A percentile compares a stretch with the other conserved stretches of the same genome.
phyloP scores from a whole-genome alignment of 2,113 vertebrate genomes.

The Erpornis zantholeuca region DNA sequence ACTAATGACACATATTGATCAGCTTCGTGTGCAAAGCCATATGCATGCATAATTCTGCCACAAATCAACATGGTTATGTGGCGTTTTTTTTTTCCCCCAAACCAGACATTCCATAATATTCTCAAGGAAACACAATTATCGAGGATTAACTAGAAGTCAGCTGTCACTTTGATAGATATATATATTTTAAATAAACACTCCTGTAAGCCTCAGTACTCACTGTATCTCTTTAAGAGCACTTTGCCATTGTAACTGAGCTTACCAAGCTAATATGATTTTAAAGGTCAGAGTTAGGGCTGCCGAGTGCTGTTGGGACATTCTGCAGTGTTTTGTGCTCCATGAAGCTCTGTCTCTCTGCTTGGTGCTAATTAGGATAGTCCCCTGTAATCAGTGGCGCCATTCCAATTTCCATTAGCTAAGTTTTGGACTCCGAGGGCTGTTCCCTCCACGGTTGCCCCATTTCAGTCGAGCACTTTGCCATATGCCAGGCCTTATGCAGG shows the following conservation, averaged over 20 bases:
- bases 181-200: neutral
- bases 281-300: conserved; percentile 10
- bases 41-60: conserved; percentile 5
- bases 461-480: neutral
- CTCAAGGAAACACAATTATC: conserved; percentile 7
- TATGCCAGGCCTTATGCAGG: neutral
- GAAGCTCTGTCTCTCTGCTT: neutral
- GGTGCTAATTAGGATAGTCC: conserved; percentile 16
- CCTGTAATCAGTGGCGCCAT: neutral
- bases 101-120: neutral
- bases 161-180: neutral
- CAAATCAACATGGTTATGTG: conserved; percentile 14
- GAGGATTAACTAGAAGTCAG: conserved; percentile 14
- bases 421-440: conserved; percentile 5
- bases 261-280: neutral
- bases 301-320: neutral
- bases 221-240: neutral
- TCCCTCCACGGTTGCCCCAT: neutral
- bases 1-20: conserved; percentile 59
- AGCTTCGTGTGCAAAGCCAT: neutral
- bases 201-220: neutral
- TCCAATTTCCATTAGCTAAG: conserved; percentile 7
- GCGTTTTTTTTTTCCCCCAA: neutral
- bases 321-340: neutral
- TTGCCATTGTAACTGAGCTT: neutral